These are phyloP conservation scores for Petrocephalus zakoni DNA, from an alignment of 2,113 vertebrate genomes.

Conservation along the genomic window DNA sequence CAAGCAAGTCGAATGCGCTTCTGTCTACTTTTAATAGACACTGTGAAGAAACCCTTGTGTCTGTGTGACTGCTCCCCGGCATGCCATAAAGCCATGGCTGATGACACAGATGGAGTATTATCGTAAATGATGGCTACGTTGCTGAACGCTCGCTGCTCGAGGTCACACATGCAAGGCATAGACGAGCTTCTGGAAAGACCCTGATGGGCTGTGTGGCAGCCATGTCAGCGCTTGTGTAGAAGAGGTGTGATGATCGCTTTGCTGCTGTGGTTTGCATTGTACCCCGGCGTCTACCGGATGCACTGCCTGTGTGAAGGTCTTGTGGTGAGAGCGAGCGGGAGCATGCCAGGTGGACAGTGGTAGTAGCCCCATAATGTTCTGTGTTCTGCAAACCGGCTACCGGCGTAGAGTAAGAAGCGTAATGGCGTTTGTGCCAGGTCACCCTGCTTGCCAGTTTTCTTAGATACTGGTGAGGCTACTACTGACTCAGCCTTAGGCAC, in stretches of 20 bases:
- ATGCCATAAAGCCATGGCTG: background rate
- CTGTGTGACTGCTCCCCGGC: background rate
- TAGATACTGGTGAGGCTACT: background rate
- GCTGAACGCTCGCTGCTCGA: background rate
- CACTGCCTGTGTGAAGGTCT: background rate
- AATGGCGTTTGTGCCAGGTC: background rate
- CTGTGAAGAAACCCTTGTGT: background rate
- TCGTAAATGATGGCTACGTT: background rate
- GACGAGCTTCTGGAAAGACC: background rate
- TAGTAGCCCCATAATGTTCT: background rate
- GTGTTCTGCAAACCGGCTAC: background rate
- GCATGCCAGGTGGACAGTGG: background rate
- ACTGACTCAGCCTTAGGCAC: background rate
- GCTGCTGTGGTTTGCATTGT: background rate
- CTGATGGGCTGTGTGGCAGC: background rate
- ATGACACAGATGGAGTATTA: background rate
- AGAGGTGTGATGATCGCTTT: background rate
- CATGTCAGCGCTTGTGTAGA: background rate
- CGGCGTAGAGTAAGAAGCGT: background rate
- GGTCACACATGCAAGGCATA: background rate
- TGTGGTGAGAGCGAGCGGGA: background rate
- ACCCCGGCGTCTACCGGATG: background rate
- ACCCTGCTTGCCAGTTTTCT: background rate
- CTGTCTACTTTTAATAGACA: background rate
- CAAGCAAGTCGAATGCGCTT: background rate